A percentile compares a stretch with the other conserved stretches of the same genome.
Evolutionary conservation across 2,888 invertebrate species (phyloP).

Genomic region (Tachina grossa): DNA sequence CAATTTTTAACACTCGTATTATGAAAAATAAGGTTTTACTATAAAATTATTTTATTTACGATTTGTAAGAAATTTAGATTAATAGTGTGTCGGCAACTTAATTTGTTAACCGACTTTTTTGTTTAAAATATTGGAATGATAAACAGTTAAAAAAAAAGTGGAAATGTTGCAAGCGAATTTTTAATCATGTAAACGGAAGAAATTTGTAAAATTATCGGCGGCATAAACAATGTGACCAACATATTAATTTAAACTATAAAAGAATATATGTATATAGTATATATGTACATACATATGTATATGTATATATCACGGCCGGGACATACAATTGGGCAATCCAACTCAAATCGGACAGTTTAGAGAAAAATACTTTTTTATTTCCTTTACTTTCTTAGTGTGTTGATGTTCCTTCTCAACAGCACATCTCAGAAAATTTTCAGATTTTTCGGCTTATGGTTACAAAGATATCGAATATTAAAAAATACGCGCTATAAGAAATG

Average conservation of each 20-base stretch:
- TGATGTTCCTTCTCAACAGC: too few relatives aligned
- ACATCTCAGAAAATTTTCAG: too few relatives aligned
- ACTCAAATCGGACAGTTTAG: too few relatives aligned
- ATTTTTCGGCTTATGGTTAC: too few relatives aligned
- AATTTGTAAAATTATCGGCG: not conserved
- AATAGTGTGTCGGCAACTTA: constrained; percentile 3
- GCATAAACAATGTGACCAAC: constrained; percentile 24
- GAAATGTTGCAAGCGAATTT: constrained; percentile 33
- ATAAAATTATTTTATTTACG: not conserved
- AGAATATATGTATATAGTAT: too few relatives aligned
- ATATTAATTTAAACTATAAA: not conserved
- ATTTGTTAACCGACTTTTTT: not conserved
- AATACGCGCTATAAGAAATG: too few relatives aligned
- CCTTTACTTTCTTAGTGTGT: too few relatives aligned
- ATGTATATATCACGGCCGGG: too few relatives aligned
- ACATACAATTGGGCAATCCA: too few relatives aligned
- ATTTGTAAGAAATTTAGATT: constrained; percentile 21
- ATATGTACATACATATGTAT: too few relatives aligned
- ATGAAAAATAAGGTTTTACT: constrained; percentile 60
- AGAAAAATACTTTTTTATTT: too few relatives aligned
- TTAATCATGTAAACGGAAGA: constrained; percentile 9
- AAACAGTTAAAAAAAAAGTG: constrained; percentile 1
- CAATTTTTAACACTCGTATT: constrained; percentile 53
- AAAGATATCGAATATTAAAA: too few relatives aligned
- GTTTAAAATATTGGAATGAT: constrained; percentile 1